Evolutionary conservation across 2,888 invertebrate species (phyloP).

Genomic region (Blera fallax): DNA sequence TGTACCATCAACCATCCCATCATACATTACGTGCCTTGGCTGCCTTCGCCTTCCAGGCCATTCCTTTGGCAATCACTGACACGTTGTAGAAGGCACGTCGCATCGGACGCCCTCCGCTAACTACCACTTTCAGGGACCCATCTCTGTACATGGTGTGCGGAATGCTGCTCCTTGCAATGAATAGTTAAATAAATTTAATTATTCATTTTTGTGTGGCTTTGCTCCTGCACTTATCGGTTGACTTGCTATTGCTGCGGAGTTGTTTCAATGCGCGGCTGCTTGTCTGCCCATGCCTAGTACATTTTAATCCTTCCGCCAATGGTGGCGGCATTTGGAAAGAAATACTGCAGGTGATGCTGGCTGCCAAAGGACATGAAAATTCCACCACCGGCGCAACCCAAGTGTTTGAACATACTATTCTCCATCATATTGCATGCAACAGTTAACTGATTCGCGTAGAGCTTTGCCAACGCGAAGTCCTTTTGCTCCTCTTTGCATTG

Average conservation of each 20-base stretch:
- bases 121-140: background rate
- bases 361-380: constrained; percentile 39
- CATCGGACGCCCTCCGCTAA: background rate
- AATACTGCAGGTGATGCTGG: background rate
- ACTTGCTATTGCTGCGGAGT: background rate
- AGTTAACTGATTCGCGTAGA: constrained; percentile 62
- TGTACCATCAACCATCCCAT: background rate
- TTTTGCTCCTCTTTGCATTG: background rate
- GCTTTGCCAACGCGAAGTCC: background rate
- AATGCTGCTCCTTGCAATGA: background rate
- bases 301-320: background rate
- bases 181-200: constrained; percentile 55
- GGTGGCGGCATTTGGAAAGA: background rate
- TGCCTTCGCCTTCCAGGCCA: background rate
- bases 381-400: constrained; percentile 1
- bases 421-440: constrained; percentile 57
- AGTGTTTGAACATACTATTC: constrained; percentile 47
- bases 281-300: background rate
- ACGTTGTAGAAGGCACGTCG: background rate
- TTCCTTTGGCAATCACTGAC: constrained; percentile 1
- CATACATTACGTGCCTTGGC: constrained; percentile 5
- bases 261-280: background rate
- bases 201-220: constrained; percentile 42
- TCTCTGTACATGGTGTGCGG: too few relatives aligned
- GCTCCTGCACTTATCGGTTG: background rate